Evolutionary conservation across 2,797 vertebrate genomes (phyloP), one percentile per base, ranked within the genome.

Genomic region (Smutsia temminckii): DNA sequence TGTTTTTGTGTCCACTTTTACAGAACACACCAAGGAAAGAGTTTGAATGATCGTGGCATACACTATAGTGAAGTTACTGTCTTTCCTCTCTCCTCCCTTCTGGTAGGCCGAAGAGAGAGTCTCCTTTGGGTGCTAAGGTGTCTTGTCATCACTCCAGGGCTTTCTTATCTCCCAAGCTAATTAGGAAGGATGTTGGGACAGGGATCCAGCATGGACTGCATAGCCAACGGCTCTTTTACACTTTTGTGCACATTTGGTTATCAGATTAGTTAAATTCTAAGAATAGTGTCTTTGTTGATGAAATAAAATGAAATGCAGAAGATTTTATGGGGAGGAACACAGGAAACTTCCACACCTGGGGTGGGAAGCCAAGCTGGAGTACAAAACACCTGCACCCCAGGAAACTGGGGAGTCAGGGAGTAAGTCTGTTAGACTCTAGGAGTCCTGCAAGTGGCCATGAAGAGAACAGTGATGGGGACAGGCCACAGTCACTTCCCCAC

Each of bases 31-130:
- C 34, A 29, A 21, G 9, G 49, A 69, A 37, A 29, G 64, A 13
- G 59, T 3, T 6, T 23, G 8, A 16, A 18, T 2, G 75, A 51
- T 4, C 8, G 63, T 29, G 32, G 46, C 14, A 23, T 2, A 20
- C 37, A 12, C 11, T 0, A 34, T 27, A 29, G n/a, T 0, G 2
- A 49, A 29, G 27, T 23, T 1, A 10, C 37, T 12, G 18, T 37
- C 69, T n/a, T 25, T 49, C 20, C 3, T 16, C 2, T 83, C 21
- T 63, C 79, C 13, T 0, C 14, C 9, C 55, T 71, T 18, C 2
- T 14, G 7, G 9, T 29, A 16, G 37, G 59, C 61, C 78, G 63
- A 40, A 75, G 21, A 59, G 71, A 32, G 55, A 75, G 21, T 25
- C 66, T 59, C 29, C 4, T 3, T 0, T 34, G 93, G 61, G 29